Evolutionary conservation across 2,888 invertebrate species (phyloP).

Genomic region (Ditula angustiorana): DNA sequence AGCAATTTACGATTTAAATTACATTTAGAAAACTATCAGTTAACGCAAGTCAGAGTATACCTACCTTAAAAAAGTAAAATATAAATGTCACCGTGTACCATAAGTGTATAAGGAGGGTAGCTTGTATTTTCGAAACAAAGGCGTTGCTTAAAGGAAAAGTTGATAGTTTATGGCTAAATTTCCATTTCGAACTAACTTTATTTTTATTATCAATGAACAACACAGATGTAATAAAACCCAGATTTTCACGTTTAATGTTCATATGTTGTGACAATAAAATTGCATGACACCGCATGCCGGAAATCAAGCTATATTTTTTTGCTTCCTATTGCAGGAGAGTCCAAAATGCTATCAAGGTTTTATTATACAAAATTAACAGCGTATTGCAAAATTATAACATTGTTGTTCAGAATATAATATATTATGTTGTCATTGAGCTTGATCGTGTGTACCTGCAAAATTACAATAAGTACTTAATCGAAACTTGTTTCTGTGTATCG

Average conservation of each 20-base stretch:
- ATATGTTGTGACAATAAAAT: slow-evolving; percentile 31
- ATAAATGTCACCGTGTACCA: neutral
- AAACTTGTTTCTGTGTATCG: slow-evolving; percentile 16
- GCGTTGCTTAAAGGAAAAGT: too few relatives aligned
- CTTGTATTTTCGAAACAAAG: too few relatives aligned
- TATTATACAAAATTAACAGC: neutral
- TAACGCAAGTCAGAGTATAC: neutral
- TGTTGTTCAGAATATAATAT: neutral
- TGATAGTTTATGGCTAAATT: too few relatives aligned
- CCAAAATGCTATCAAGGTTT: neutral
- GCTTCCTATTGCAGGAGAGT: neutral
- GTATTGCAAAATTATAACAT: neutral
- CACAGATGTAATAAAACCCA: neutral
- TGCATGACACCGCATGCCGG: neutral
- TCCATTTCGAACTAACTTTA: too few relatives aligned
- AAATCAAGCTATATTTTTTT: neutral
- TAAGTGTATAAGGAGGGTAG: neutral
- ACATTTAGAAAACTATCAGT: too few relatives aligned
- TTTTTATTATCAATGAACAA: too few relatives aligned
- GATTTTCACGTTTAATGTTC: neutral
- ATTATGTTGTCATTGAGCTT: slow-evolving; percentile 23
- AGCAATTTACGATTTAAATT: neutral
- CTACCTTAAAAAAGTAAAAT: neutral
- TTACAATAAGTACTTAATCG: slow-evolving; percentile 21
- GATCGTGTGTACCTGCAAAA: slow-evolving; percentile 31